These are phyloP conservation scores for Cheilosia vernalis DNA, from an alignment of 2,888 invertebrate species.

Conservation along the genomic window DNA sequence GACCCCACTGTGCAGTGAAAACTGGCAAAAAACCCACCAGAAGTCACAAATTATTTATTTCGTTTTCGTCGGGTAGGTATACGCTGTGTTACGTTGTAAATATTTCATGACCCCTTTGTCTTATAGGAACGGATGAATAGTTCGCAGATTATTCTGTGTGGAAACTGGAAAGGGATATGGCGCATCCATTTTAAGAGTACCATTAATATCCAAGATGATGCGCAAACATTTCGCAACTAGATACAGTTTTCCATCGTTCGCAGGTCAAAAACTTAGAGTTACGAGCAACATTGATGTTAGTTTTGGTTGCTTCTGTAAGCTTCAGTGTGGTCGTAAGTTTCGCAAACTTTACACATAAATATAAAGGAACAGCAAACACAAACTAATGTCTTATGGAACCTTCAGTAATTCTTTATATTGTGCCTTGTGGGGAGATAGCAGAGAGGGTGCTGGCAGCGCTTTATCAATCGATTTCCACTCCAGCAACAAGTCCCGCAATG, in stretches of 20 bases:
- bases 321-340: conserved; percentile 2
- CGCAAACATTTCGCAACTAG: conserved; percentile 25
- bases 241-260: neutral
- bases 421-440: neutral
- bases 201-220: conserved; percentile 10
- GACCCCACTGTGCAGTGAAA: conserved; percentile 15
- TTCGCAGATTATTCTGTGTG: conserved; percentile 26
- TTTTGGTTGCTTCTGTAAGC: neutral
- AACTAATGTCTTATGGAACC: neutral
- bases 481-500: conserved; percentile 48
- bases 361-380: neutral
- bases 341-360: conserved; percentile 14
- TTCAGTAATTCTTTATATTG: neutral
- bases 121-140: neutral
- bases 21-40: neutral
- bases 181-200: conserved; percentile 20
- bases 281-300: neutral
- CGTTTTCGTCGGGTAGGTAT: conserved; percentile 4
- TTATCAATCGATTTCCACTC: conserved; percentile 10
- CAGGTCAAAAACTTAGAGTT: conserved; percentile 31
- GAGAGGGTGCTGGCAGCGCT: neutral
- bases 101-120: conserved; percentile 49
- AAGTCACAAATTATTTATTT: conserved; percentile 19
- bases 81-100: conserved; percentile 47
- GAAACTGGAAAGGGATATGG: neutral